phyloP scores from a whole-genome alignment of 2,797 vertebrate genomes.

The Urocyon cinereoargenteus region DNA sequence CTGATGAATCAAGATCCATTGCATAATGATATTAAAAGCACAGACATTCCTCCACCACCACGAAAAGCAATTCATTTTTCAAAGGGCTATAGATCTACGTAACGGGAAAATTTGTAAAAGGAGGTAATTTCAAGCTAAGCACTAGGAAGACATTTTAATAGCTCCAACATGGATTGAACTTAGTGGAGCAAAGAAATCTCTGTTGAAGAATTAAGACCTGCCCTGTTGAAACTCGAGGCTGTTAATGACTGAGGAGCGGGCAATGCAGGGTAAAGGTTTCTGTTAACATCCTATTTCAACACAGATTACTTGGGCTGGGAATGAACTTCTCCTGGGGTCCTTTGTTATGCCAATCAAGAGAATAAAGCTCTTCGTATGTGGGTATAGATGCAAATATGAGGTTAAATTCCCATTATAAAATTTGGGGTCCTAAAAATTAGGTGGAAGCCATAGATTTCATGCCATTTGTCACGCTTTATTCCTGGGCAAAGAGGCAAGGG shows the following conservation, averaged over 20 bases:
- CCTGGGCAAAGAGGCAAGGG: background rate
- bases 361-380: background rate
- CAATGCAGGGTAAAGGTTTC: background rate
- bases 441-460: background rate
- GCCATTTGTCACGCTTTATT: background rate
- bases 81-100: conserved; percentile 78
- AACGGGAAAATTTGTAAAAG: conserved; percentile 15
- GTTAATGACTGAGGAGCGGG: background rate
- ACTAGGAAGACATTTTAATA: conserved; percentile 74
- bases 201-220: conserved; percentile 59
- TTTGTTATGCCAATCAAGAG: conserved; percentile 42
- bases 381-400: background rate
- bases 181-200: conserved; percentile 59
- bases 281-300: conserved; percentile 22
- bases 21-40: conserved; percentile 73
- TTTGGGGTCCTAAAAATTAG: background rate
- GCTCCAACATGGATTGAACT: conserved; percentile 64
- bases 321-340: conserved; percentile 7
- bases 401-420: conserved; percentile 26
- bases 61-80: conserved; percentile 67
- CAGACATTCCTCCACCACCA: background rate
- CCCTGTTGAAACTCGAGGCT: background rate
- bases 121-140: conserved; percentile 72
- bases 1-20: conserved; percentile 72
- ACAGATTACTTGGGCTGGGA: background rate